These are phyloP conservation scores for Tineola bisselliella DNA, from an alignment of 2,888 invertebrate genomes.

Conservation along the genomic window DNA sequence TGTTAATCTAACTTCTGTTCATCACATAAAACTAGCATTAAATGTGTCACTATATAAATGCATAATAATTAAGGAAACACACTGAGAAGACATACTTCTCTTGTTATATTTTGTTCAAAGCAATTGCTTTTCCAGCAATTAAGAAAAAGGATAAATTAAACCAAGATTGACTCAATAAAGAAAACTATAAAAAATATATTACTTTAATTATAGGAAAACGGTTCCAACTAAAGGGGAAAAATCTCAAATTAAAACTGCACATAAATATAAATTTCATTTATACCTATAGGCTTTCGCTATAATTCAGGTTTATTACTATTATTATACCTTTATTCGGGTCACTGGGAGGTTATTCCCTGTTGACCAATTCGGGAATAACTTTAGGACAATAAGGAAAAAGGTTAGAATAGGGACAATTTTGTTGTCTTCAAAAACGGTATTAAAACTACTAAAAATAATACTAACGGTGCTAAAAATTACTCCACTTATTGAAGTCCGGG, in stretches of 20 bases:
- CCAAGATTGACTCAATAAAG: neutral
- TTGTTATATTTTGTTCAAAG: no score
- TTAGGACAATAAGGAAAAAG: neutral
- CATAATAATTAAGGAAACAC: no score
- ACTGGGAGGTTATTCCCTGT: neutral
- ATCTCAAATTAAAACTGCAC: neutral
- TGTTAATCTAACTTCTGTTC: no score
- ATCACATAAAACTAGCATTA: no score
- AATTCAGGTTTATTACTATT: constrained; percentile 10
- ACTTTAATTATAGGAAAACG: neutral
- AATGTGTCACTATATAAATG: no score
- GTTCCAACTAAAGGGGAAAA: neutral
- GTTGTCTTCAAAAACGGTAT: no score
- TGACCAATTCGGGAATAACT: neutral
- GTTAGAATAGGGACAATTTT: neutral
- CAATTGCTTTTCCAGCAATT: no score
- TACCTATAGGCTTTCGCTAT: neutral
- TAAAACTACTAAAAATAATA: no score
- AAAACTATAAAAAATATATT: neutral
- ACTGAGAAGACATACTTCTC: no score
- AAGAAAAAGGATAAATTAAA: neutral
- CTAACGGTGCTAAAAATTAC: no score
- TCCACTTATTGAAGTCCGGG: no score
- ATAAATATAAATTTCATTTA: constrained; percentile 3
- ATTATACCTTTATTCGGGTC: constrained; percentile 10